phyloP scores from a whole-genome alignment of 37 sponge, comb jelly and placozoan genomes.

The Chondrilla cf. caribensis region DNA sequence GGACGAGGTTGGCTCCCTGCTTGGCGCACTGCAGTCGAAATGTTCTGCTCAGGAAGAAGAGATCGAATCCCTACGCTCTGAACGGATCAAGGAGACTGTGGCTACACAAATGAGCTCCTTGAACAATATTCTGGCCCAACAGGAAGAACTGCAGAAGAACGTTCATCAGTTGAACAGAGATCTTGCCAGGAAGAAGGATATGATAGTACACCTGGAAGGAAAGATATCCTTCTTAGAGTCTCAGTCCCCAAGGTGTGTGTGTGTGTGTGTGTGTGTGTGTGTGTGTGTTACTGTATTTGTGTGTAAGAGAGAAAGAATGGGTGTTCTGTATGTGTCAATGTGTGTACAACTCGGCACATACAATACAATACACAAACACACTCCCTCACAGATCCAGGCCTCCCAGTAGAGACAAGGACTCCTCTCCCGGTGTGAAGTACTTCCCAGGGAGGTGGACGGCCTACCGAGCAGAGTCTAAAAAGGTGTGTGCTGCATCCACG shows the following conservation, averaged over 20 bases:
- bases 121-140: neutral
- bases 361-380: too few species aligned
- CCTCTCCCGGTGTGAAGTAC: conserved; percentile 1
- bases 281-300: too few species aligned
- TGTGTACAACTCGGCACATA: too few species aligned
- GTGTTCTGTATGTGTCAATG: too few species aligned
- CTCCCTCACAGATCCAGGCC: neutral
- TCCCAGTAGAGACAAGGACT: neutral
- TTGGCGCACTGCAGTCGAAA: neutral
- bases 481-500: conserved; percentile 10
- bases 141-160: neutral
- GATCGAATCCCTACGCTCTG: neutral
- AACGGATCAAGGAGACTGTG: neutral
- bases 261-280: too few species aligned
- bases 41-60: neutral
- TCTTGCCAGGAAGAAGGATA: neutral
- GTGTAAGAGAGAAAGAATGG: too few species aligned
- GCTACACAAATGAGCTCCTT: neutral
- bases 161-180: conserved; percentile 6
- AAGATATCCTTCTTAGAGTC: neutral
- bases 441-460: conserved; percentile 39
- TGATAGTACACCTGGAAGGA: neutral
- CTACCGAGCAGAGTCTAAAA: conserved; percentile 23
- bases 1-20: too few species aligned
- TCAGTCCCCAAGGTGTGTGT: neutral